Percentiles rank a stretch among this genome's conserved stretches.
Evolutionary conservation across 2,888 invertebrate species (phyloP).

Genomic region (Lasius fuliginosus): DNA sequence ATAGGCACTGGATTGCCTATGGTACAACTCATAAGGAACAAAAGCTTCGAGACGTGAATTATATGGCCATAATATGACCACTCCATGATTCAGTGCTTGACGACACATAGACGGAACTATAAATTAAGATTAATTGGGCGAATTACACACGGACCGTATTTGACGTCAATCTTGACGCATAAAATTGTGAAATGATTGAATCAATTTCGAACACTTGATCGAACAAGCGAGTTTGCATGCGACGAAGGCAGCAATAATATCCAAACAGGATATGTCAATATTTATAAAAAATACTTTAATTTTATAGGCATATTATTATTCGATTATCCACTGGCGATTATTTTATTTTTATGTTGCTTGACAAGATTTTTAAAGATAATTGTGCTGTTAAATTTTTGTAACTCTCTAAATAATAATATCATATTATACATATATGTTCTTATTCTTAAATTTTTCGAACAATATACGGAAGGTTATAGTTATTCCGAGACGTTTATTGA

Average conservation of each 20-base stretch:
- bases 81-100: constrained; percentile 29
- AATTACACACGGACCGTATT: constrained; percentile 6
- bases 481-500: not conserved
- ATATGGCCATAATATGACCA: not conserved
- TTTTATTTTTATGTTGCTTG: not conserved
- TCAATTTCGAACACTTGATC: constrained; percentile 7
- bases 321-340: not conserved
- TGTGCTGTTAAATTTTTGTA: not conserved
- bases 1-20: constrained; percentile 22
- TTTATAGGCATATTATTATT: not conserved
- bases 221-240: not conserved
- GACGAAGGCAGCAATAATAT: not conserved
- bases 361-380: not conserved
- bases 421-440: not conserved
- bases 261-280: not conserved
- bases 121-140: constrained; percentile 10
- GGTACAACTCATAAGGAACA: constrained; percentile 4
- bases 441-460: not conserved
- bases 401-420: not conserved
- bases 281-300: not conserved
- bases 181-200: not conserved
- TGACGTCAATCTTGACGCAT: constrained; percentile 10
- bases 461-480: not conserved
- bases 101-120: constrained; percentile 20
- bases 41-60: constrained; percentile 16